These are phyloP conservation scores for Leptinotarsa peninsularis DNA, from an alignment of 2,888 invertebrate genomes.

Conservation along the genomic window DNA sequence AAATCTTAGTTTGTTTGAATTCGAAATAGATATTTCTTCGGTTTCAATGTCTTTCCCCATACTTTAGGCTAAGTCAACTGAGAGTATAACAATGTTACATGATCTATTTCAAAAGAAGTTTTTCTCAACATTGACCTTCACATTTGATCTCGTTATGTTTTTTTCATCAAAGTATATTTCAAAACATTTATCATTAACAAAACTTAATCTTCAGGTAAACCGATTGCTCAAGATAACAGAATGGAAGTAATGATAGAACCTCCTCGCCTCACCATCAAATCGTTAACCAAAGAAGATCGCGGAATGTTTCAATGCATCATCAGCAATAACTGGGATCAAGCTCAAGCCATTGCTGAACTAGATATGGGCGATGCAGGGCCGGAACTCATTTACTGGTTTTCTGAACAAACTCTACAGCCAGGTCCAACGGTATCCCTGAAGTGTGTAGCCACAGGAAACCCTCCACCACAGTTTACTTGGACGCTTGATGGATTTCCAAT, in stretches of 20 bases:
- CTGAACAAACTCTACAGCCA: slow-evolving; percentile 91
- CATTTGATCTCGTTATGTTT: too few species aligned
- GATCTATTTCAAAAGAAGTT: too few species aligned
- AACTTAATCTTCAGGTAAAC: slow-evolving; percentile 56
- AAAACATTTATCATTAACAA: too few species aligned
- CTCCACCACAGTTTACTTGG: slow-evolving; percentile 93
- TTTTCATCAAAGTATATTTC: too few species aligned
- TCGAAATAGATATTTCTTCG: too few species aligned
- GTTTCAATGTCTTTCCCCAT: too few species aligned
- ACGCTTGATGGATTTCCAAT: slow-evolving; percentile 86
- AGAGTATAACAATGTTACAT: too few species aligned
- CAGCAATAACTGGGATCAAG: slow-evolving; percentile 85
- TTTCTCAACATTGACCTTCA: too few species aligned
- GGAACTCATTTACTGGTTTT: slow-evolving; percentile 90
- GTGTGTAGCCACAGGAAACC: slow-evolving; percentile 95
- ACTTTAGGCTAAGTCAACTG: too few species aligned
- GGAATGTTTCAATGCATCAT: slow-evolving; percentile 95
- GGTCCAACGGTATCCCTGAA: slow-evolving; percentile 92
- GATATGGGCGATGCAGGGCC: slow-evolving; percentile 89
- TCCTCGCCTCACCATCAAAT: slow-evolving; percentile 69
- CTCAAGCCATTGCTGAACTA: slow-evolving; percentile 84
- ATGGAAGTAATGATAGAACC: slow-evolving; percentile 63
- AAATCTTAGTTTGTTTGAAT: too few species aligned
- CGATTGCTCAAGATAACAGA: slow-evolving; percentile 64
- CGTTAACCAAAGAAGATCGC: slow-evolving; percentile 82